Percentiles rank a stretch among this genome's conserved stretches.
phyloP scores from a whole-genome alignment of 2,113 vertebrate species.

The Chionomys nivalis region DNA sequence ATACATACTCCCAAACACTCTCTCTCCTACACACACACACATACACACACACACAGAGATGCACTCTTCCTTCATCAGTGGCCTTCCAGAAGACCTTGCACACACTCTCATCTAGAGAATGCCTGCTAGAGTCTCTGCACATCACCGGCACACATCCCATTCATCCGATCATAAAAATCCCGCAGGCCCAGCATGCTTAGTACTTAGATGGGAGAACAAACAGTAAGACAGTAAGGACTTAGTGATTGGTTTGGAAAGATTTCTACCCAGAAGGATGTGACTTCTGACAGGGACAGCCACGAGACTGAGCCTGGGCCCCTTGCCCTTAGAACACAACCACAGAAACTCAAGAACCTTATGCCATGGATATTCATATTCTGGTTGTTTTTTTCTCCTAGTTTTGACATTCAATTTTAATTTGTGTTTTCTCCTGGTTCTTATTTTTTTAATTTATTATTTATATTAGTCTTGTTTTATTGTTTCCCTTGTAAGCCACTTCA shows the following conservation, averaged over 20 bases:
- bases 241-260: background rate
- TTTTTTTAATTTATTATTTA: conserved; percentile 75
- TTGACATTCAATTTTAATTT: conserved; percentile 75
- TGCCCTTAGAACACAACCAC: background rate
- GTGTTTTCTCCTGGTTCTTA: conserved; percentile 59
- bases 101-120: background rate
- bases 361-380: conserved; percentile 48
- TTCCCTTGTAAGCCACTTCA: conserved; percentile 68
- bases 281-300: background rate
- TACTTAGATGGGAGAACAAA: background rate
- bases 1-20: background rate
- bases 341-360: conserved; percentile 31
- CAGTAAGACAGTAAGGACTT: background rate
- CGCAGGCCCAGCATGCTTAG: background rate
- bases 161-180: too few species aligned
- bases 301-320: background rate
- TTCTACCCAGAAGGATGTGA: background rate
- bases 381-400: conserved; percentile 11
- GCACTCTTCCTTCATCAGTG: background rate
- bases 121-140: background rate
- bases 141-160: background rate
- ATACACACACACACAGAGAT: background rate
- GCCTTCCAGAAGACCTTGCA: background rate
- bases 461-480: conserved; percentile 59
- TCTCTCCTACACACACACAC: background rate